Evolutionary conservation across 92 coral and sea anemone species (phyloP).

Genomic region (Siderastrea radians): DNA sequence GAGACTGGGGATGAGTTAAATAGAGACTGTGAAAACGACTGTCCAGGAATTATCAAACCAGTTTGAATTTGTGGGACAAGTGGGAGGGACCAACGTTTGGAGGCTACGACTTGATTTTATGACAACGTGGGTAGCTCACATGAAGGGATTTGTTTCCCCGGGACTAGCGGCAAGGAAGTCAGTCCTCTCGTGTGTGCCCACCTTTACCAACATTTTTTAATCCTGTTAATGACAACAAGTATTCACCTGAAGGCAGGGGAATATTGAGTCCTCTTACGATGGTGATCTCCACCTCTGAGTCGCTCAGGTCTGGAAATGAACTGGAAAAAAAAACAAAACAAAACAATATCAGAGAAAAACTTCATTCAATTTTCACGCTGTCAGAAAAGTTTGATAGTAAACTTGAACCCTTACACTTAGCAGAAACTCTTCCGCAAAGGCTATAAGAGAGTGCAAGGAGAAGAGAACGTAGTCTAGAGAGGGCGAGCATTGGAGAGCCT

Average conservation of each 20-base stretch:
- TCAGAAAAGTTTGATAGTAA: neutral
- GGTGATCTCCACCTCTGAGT: constrained; percentile 87
- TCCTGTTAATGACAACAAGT: neutral
- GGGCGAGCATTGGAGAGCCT: too few relatives aligned
- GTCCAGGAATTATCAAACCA: neutral
- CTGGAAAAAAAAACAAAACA: constrained; percentile 32
- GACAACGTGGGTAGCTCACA: too few relatives aligned
- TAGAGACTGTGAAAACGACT: neutral
- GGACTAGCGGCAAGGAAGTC: too few relatives aligned
- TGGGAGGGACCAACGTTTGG: too few relatives aligned
- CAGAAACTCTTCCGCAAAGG: too few relatives aligned
- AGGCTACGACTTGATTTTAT: too few relatives aligned
- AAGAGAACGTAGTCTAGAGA: too few relatives aligned
- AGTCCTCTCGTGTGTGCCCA: too few relatives aligned
- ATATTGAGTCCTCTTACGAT: constrained; percentile 89
- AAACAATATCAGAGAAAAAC: too few relatives aligned
- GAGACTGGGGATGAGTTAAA: neutral
- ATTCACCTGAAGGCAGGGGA: constrained; percentile 93
- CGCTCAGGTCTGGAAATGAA: constrained; percentile 95
- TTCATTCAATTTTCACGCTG: neutral
- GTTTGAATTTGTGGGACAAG: too few relatives aligned
- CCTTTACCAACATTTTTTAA: neutral
- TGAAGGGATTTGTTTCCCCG: too few relatives aligned
- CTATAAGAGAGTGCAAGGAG: too few relatives aligned
- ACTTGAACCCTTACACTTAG: neutral